These are phyloP conservation scores for Morbakka virulenta DNA, from an alignment of 30 jellyfish, hydroid and myxozoan genomes.

Conservation along the genomic window DNA sequence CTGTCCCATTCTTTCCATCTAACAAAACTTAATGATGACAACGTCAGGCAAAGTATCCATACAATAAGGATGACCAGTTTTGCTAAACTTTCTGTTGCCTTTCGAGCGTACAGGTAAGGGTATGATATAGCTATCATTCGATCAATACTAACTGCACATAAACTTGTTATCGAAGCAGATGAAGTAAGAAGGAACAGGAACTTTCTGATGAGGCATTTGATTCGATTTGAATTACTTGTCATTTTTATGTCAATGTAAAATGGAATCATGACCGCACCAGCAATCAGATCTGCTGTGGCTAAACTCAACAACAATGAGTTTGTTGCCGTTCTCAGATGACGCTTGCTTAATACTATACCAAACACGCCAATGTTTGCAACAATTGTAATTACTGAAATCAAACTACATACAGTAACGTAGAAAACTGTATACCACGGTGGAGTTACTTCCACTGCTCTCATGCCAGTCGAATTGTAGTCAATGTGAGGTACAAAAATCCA, in stretches of 20 bases:
- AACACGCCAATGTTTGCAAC: slow-evolving; percentile 43
- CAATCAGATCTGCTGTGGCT: slow-evolving; percentile 74
- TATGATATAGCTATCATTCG: slow-evolving; percentile 64
- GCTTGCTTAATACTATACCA: slow-evolving; percentile 17
- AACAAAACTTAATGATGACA: slow-evolving; percentile 37
- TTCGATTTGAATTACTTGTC: background rate
- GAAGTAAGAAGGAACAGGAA: slow-evolving; percentile 67
- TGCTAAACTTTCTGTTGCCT: slow-evolving; percentile 34
- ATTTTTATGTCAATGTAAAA: slow-evolving; percentile 1
- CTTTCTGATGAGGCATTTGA: slow-evolving; percentile 42
- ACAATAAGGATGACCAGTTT: slow-evolving; percentile 29
- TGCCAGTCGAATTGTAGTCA: no score
- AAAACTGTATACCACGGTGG: background rate
- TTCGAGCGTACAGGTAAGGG: slow-evolving; percentile 64
- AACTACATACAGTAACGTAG: slow-evolving; percentile 30
- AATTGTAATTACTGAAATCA: slow-evolving; percentile 43
- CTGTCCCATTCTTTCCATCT: slow-evolving; percentile 48
- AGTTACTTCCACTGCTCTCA: no score
- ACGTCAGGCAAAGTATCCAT: slow-evolving; percentile 55
- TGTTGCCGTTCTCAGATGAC: slow-evolving; percentile 57
- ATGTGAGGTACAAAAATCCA: no score
- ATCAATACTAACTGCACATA: slow-evolving; percentile 70
- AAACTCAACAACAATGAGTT: slow-evolving; percentile 51
- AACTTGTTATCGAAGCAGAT: slow-evolving; percentile 64
- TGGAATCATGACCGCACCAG: slow-evolving; percentile 75